Evolutionary conservation across 1,140 invertebrate species (phyloP), one percentile per base, ranked within the genome.

Genomic region (Rhyacophila brunnea): DNA sequence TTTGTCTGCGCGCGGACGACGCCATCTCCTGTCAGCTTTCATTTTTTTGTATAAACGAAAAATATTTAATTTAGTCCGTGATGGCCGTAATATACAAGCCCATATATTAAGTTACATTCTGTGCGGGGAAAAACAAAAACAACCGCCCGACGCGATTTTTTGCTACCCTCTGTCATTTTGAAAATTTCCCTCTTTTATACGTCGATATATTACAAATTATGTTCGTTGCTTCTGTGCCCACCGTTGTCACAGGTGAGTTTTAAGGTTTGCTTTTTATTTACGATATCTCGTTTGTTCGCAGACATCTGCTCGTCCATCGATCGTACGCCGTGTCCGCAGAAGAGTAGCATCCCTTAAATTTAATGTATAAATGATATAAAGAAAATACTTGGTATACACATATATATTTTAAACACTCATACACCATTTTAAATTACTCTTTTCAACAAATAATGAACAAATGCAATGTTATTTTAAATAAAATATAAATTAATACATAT

Each of bases 261-360:
- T 46, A 64, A 64, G 62, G 62, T 57, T 49, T 59, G 40, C 48
- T 52, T 64, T 58, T 58, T 58, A 63, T 64, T 64, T 64, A 64
- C 62, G 46, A 42, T 32, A 13, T 35, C 38, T 44, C 23, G 43
- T 55, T 40, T 23, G 52, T 53, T 53, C 49, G 23, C 15, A 46
- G 53, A 48, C 59, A 57, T 56, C 53, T 56, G 53, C 38, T 50
- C 53, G 15, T 46, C 45, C 51, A 52, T 52, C 38, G 50, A 52
- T 52, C 9, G 47, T 20, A 13, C 35, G 19, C 14, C 50, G 7
- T 23, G 13, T 4, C 35, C 32, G 15, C 38, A 14, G 23, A 19
- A 36, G 1, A 6, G 17, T 13, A 49, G 36, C 34, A 5, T 10
- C 15, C 28, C n/a, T n/a, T n/a, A n/a, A n/a, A n/a, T n/a, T n/a